Base-by-base conservation (phyloP, 1,140 invertebrate species). In the Bombus polaris region DNA sequence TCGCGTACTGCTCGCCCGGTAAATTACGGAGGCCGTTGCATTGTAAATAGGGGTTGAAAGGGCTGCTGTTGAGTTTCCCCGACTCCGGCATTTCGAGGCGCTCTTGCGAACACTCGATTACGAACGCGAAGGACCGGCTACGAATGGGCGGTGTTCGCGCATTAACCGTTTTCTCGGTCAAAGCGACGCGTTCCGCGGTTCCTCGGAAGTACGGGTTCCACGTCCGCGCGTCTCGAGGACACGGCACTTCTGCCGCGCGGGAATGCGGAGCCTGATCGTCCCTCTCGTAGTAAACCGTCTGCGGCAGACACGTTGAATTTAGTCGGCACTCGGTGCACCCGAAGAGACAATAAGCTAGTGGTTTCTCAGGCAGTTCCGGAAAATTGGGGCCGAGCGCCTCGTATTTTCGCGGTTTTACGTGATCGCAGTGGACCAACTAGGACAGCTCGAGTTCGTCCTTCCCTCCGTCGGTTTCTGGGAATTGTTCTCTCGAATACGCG, bases 11-110 rank as follows among this genome's bases (percentile, higher is more conserved):
- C 87, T 92, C 91, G 73, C 72, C 78, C 68, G 81, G 28, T 89
- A 89, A 92, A 92, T 90, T 91, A 92, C 83, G 86, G 85, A 78
- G 81, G 59, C 66, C 57, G 77, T 86, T 85, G 84, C 80, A 87
- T 87, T 88, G 92, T 89, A 91, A 93, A 93, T 91, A 82, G 83
- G 83, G 68, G 68, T 73, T 81, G 78, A 47, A 74, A 74, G 68
- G 35, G 84, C 57, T 42, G 62, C 39, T 4, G 62, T 37, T 15
- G 59, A 28, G 32, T 22, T 12, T 47, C 44, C 47, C 47, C 47
- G 47, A 35, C 71, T 57, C 65, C 25, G 70, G 37, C 82, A 77
- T 85, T 91, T 78, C 75, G 81, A 88, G 87, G 59, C 84, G 47
- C 65, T 85, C 89, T 89, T 44, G 87, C 86, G 71, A 81, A 47